phyloP scores from a whole-genome alignment of 1,140 invertebrate species.

The Nilaparvata lugens region DNA sequence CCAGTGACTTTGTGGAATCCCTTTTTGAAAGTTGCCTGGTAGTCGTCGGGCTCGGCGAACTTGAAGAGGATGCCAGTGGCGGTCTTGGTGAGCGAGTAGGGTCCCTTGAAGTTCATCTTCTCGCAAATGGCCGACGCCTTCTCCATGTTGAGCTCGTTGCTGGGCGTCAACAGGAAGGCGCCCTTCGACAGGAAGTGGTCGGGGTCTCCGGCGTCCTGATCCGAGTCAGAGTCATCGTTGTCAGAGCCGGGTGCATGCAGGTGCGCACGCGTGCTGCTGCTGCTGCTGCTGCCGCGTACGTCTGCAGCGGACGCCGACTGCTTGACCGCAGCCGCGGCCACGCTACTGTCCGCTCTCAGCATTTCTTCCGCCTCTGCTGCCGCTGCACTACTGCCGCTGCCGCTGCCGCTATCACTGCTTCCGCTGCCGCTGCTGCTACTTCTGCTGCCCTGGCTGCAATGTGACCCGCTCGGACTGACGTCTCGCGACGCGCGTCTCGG shows the following conservation, averaged over 20 bases:
- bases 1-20: constrained; percentile 76
- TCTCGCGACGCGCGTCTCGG: background rate
- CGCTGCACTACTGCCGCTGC: background rate
- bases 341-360: background rate
- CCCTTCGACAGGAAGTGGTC: constrained; percentile 41
- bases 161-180: constrained; percentile 73
- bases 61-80: constrained; percentile 81
- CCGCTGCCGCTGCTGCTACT: background rate
- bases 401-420: background rate
- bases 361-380: constrained; percentile 6
- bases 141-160: constrained; percentile 71
- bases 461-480: constrained; percentile 7
- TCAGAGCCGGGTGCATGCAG: constrained; percentile 3
- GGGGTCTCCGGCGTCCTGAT: constrained; percentile 24
- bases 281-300: background rate
- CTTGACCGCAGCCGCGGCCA: background rate
- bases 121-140: constrained; percentile 76
- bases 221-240: constrained; percentile 26
- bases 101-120: constrained; percentile 76
- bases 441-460: background rate
- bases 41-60: constrained; percentile 74
- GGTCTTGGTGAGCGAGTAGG: constrained; percentile 73
- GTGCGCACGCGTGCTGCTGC: background rate
- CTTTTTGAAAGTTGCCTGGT: constrained; percentile 73
- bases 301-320: background rate